Evolutionary conservation across 2,888 invertebrate genomes (phyloP).

Genomic region (Ochropleura leucogaster): DNA sequence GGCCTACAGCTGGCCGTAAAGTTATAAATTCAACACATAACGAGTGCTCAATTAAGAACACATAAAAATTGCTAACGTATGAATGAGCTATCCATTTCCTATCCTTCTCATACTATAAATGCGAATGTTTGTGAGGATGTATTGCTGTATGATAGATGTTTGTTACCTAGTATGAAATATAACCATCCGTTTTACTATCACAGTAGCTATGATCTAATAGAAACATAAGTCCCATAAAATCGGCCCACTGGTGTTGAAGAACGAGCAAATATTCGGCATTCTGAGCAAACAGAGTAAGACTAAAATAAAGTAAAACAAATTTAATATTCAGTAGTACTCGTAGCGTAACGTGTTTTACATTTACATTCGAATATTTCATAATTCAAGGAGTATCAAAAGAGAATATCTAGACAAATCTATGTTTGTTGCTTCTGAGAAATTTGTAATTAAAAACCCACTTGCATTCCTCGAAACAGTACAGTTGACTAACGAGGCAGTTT

Average conservation of each 20-base stretch:
- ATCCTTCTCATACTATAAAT: too few species aligned
- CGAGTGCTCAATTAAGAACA: too few species aligned
- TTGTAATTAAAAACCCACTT: background rate
- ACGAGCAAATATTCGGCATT: background rate
- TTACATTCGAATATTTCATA: background rate
- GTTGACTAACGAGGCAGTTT: background rate
- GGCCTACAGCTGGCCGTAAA: too few species aligned
- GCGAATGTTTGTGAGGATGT: too few species aligned
- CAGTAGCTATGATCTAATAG: conserved; percentile 24
- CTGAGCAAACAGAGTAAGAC: conserved; percentile 12
- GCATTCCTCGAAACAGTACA: background rate
- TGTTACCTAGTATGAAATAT: background rate
- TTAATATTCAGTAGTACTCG: background rate
- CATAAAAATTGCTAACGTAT: too few species aligned
- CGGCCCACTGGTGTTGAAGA: conserved; percentile 5
- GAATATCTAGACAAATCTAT: too few species aligned
- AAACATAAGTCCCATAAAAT: conserved; percentile 40
- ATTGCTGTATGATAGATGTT: too few species aligned
- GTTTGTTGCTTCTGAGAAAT: background rate
- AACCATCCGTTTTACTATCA: conserved; percentile 31
- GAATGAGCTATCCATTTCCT: too few species aligned
- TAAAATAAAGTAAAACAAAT: background rate
- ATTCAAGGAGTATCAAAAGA: too few species aligned
- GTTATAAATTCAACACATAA: too few species aligned
- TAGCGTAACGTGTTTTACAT: background rate